These are phyloP conservation scores for Heliocidaris tuberculata DNA, from an alignment of 35 echinoderm and acorn worm genomes.

Conservation along the genomic window DNA sequence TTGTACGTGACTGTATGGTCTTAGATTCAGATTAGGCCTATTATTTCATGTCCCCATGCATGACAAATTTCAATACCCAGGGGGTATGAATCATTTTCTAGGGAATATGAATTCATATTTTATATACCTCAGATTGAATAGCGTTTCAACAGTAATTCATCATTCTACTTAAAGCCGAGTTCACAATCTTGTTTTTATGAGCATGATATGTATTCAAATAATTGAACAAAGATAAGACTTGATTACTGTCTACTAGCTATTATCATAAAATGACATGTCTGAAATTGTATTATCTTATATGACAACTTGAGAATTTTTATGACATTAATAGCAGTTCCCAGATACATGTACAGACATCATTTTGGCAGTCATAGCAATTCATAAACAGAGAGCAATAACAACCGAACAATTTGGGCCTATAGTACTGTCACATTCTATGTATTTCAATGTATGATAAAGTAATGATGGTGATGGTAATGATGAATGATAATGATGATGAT, in stretches of 20 bases:
- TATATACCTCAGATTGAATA: neutral
- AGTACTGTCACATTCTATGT: too few species aligned
- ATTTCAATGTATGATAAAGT: neutral
- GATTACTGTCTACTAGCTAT: neutral
- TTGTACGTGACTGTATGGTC: neutral
- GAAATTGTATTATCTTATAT: neutral
- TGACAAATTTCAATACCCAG: neutral
- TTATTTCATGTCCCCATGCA: neutral
- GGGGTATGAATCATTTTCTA: neutral
- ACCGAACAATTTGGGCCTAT: too few species aligned
- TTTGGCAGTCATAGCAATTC: neutral
- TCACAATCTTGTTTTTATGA: neutral
- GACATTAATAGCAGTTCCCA: neutral
- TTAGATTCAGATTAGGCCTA: neutral
- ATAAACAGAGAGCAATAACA: neutral
- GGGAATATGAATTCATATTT: slow-evolving; percentile 13
- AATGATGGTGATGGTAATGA: neutral
- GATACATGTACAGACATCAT: neutral
- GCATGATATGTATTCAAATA: neutral
- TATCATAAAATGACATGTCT: neutral
- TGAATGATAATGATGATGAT: neutral
- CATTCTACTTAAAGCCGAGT: neutral
- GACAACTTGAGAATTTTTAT: neutral
- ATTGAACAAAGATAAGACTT: neutral
- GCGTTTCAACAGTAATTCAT: neutral